Evolutionary conservation across 2,888 invertebrate genomes (phyloP), one percentile per base, ranked within the genome.

Genomic region (Digitonthophagus gazella): DNA sequence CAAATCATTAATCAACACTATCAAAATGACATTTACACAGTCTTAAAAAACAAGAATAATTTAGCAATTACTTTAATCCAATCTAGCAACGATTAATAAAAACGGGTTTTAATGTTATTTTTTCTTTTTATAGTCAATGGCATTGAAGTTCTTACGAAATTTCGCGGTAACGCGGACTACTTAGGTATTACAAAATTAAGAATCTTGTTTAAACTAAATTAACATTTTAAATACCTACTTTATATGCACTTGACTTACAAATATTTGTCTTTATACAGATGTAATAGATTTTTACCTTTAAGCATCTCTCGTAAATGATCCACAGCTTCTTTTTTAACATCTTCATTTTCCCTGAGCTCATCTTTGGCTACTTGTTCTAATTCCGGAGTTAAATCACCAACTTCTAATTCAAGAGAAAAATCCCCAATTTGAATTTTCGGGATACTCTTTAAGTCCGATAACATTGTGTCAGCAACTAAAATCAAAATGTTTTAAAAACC

Each of bases 381-480:
- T 65, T 89, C 87, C 3, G 88, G 85, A 11, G 84, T 81, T 0
- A 90, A 86, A 44, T 89, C 88, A 0, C 89, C 89, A 68, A 93
- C 81, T 78, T 94, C 93, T 74, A 94, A 88, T 76, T 89, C 86
- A 54, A 91, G 85, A 5, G 85, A 83, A 78, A 87, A 88, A 61
- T 85, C 83, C 1, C 92, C 93, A 57, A 92, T 81, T 80, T 90
- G 86, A 54, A 93, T 82, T 0, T 85, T 86, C 4, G 93, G 92
- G 71, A 92, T 77, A 73, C 87, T 85, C 15, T 88, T 86, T 78
- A 92, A 82, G 66, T 91, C 89, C 58, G 92, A 91, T 78, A 93
- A 82, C 91, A 93, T 91, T 69, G 89, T 91, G 75, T 86, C 87
- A 69, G 88, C 85, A 83, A 87, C 91, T 91, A 83, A 0, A 86